phyloP scores from a whole-genome alignment of 2,113 vertebrate genomes.

The Neolamprologus sp. region DNA sequence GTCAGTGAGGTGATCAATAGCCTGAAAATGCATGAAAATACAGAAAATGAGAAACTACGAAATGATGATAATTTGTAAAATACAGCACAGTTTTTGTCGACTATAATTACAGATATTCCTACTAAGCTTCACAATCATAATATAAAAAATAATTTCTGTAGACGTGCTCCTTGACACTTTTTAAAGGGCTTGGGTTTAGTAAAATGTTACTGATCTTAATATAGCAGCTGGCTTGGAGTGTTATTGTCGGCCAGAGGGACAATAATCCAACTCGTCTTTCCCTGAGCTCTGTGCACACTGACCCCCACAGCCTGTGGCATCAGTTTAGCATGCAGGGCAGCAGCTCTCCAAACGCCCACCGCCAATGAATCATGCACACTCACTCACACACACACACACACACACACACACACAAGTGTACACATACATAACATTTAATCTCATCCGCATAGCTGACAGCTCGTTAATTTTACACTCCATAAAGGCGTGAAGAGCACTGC shows the following conservation, averaged over 20 bases:
- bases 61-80: neutral
- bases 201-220: neutral
- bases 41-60: neutral
- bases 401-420: neutral
- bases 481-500: constrained; percentile 46
- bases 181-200: neutral
- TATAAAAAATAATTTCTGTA: neutral
- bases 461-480: constrained; percentile 61
- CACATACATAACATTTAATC: constrained; percentile 39
- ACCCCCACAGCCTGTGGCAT: constrained; percentile 40
- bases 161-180: neutral
- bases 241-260: neutral
- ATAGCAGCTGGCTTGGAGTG: neutral
- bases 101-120: neutral
- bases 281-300: neutral
- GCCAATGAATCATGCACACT: constrained; percentile 44
- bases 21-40: neutral
- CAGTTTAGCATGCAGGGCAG: constrained; percentile 47
- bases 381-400: neutral
- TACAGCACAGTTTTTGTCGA: neutral
- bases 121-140: neutral
- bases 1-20: neutral
- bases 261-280: neutral
- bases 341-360: constrained; percentile 41
- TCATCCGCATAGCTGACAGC: constrained; percentile 40